These are phyloP conservation scores for Melanotaenia pygmaea DNA, from an alignment of 2,797 vertebrate species.

Conservation along the genomic window DNA sequence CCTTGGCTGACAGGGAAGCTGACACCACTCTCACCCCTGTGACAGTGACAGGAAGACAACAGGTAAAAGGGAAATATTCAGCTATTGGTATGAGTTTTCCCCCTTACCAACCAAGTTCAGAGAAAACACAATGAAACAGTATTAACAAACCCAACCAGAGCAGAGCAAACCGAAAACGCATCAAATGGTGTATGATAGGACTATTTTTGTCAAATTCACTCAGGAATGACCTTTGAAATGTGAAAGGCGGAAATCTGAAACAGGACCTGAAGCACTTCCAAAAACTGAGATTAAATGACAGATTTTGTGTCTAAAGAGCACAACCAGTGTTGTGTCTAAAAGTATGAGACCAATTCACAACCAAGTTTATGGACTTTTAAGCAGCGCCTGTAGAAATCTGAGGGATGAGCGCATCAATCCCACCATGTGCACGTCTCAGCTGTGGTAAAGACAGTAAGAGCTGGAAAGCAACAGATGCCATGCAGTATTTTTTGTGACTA, in stretches of 20 bases:
- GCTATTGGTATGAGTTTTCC: constrained; percentile 33
- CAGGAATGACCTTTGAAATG: constrained; percentile 72
- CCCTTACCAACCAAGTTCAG: constrained; percentile 33
- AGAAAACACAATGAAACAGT: constrained; percentile 61
- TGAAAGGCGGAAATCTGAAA: constrained; percentile 57
- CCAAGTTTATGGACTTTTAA: constrained; percentile 58
- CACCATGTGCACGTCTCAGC: constrained; percentile 52
- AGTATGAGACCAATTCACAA: constrained; percentile 32
- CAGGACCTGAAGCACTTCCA: constrained; percentile 49
- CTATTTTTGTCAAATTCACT: constrained; percentile 62
- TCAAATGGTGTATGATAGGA: constrained; percentile 53
- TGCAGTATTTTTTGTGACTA: constrained; percentile 43
- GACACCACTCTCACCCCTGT: constrained; percentile 53
- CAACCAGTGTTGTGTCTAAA: too few species aligned
- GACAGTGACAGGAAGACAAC: constrained; percentile 56
- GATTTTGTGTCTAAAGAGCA: constrained; percentile 26
- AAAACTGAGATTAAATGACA: constrained; percentile 34
- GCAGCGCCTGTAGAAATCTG: constrained; percentile 24
- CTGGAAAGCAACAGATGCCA: constrained; percentile 29
- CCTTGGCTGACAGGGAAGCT: constrained; percentile 52
- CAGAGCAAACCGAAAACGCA: constrained; percentile 64
- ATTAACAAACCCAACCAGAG: constrained; percentile 65
- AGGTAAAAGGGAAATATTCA: constrained; percentile 44
- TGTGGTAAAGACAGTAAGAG: constrained; percentile 44
- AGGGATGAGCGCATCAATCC: constrained; percentile 56